A percentile compares a stretch with the other conserved stretches of the same genome.
Evolutionary conservation across 1,140 invertebrate species (phyloP).

Genomic region (Ylistrum balloti): DNA sequence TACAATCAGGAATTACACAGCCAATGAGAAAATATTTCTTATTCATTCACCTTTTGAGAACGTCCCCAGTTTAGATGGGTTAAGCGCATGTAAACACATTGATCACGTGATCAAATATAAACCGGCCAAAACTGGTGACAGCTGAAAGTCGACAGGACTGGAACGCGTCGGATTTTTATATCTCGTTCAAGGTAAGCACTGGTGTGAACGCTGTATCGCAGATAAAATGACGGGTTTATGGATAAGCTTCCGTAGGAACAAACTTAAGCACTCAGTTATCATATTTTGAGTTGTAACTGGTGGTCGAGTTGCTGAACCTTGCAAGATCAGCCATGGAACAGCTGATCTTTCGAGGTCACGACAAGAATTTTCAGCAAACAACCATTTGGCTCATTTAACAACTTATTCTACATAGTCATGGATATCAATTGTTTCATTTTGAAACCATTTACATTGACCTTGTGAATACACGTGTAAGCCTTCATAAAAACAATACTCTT

Average conservation of each 20-base stretch:
- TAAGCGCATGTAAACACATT: conserved; percentile 14
- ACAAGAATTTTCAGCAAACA: conserved; percentile 3
- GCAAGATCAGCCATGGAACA: neutral
- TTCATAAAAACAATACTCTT: neutral
- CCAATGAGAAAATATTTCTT: no score
- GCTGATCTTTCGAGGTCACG: conserved; percentile 16
- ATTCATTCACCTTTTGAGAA: neutral
- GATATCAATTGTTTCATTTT: neutral
- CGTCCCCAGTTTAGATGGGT: neutral
- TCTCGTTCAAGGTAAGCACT: conserved; percentile 23
- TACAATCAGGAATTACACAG: no score
- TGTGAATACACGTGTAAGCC: neutral
- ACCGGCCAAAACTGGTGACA: conserved; percentile 37
- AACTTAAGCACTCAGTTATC: neutral
- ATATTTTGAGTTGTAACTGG: neutral
- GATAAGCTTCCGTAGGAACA: neutral
- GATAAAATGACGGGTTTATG: neutral
- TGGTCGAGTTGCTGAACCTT: neutral
- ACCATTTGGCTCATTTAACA: neutral
- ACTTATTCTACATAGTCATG: neutral
- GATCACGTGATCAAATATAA: conserved; percentile 39
- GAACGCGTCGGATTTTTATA: neutral
- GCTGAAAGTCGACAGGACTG: conserved; percentile 14
- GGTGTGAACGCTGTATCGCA: neutral
- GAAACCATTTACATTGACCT: neutral